Evolutionary conservation across 2,113 vertebrate species (phyloP), one percentile per base, ranked within the genome.

Genomic region (Haplochromis burtoni): DNA sequence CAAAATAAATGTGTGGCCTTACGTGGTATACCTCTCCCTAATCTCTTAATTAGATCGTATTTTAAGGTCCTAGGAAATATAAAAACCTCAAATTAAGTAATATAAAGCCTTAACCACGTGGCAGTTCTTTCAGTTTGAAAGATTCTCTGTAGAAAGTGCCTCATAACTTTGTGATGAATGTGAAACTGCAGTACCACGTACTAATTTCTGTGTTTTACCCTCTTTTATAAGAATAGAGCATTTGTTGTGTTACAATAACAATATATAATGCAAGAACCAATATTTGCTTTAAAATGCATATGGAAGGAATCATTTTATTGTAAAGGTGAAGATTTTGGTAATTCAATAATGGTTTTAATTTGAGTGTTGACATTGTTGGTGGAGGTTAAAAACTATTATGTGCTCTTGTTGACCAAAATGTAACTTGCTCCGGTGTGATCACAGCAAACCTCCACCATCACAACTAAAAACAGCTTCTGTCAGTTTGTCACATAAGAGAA

Each of bases 141-240:
- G n/a, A 12, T 51, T 61, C 35, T 54, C 21, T 7, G 10, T 13
- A 14, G 14, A 51, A 81, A 71, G 4, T 10, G 38, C 81, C 59
- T 57, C 33, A 2, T 10, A 61, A 63, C 71, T n/a, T 76, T 19
- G 49, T 53, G 47, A 42, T 81, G 47, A 91, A 91, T 92, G 90
- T 94, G 87, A 95, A 91, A 84, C 51, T 82, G 79, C 63, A 80
- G 57, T 49, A 17, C 63, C 16, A 61, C 55, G 17, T 87, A 80
- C 1, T 16, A 4, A 21, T 82, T 80, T 84, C 24, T 33, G 35
- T 51, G 71, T 81, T 16, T 68, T 45, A 17, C 21, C 16, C 33
- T 38, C 19, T 68, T 38, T 49, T 17, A 1, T 66, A 73, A 61
- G 16, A 47, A 55, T 59, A 17, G 79, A 63, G 31, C 29, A 17